Base-by-base conservation (phyloP, 2,113 vertebrate species). In the Xerus inauris region DNA sequence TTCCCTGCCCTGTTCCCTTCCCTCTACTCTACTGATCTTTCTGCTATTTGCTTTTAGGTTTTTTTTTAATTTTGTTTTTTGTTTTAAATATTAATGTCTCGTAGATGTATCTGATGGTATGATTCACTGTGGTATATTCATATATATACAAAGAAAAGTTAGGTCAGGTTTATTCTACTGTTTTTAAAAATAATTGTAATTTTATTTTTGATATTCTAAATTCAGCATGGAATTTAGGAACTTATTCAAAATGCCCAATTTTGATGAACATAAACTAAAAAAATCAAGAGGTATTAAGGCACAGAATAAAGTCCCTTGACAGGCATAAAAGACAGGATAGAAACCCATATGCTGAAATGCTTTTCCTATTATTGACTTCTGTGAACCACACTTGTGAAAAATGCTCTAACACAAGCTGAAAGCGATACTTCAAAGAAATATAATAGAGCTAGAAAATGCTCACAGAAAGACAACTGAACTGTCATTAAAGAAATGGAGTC, bases 381-480 rank as follows among this genome's bases (percentile, higher is more conserved):
- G 11, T 11, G 22, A 80, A 30, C 4, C n/a, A 85, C 0, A 5
- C 59, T 9, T 7, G 14, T 57, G 11, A 24, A 62, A 69, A 75
- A 22, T 85, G 17, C 20, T 94, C 73, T 81, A n/a, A 88, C 35
- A 22, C 9, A 65, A 67, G 51, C 32, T 65, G 6, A 76, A 73
- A 79, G 40, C 2, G 42, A 82, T 69, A 45, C 14, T 28, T 96
- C 40, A 40, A 93, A 86, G n/a, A 95, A 94, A 94, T 67, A 80
- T 6, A 75, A 49, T n/a, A 38, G 75, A 64, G 14, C 45, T 76
- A 20, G 35, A 71, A 91, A 92, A 64, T 57, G 16, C 54, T 89
- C 24, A 49, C n/a, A 76, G 32, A 89, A 95, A 93, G 73, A 97
- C 81, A 96, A 90, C 49, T 65, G 57, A 90, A 86, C 67, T 86